phyloP scores from a whole-genome alignment of 2,797 vertebrate genomes.

The Alca torda region DNA sequence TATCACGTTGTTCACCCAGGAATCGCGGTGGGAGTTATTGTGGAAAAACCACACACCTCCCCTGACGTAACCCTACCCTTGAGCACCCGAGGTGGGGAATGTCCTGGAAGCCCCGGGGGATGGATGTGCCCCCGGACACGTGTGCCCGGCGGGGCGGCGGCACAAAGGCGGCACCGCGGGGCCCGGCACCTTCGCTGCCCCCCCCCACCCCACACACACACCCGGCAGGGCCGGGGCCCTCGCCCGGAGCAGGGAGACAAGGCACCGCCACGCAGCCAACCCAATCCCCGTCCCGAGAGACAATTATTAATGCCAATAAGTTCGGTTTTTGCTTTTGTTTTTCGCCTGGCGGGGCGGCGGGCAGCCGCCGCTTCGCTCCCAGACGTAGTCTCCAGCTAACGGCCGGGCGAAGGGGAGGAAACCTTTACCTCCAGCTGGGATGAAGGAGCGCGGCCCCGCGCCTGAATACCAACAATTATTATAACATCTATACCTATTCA shows the following conservation, averaged over 20 bases:
- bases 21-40: neutral
- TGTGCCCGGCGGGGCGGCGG: neutral
- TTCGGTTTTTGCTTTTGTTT: no score
- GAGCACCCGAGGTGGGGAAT: neutral
- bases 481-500: rapidly evolving
- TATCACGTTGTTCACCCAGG: neutral
- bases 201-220: neutral
- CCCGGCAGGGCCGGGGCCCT: neutral
- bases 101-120: neutral
- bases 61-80: neutral
- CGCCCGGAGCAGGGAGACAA: neutral
- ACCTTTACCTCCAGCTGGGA: neutral
- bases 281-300: neutral
- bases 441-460: neutral
- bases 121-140: neutral
- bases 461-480: rapidly evolving
- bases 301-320: no score
- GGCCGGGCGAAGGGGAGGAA: neutral
- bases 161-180: neutral
- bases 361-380: neutral
- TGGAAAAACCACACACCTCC: neutral
- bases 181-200: neutral
- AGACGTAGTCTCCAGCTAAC: neutral
- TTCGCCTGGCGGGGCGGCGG: neutral
- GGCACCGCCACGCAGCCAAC: neutral